Conservation (phyloP, 2,888 invertebrate genomes). For the Aquatica leii region DNA sequence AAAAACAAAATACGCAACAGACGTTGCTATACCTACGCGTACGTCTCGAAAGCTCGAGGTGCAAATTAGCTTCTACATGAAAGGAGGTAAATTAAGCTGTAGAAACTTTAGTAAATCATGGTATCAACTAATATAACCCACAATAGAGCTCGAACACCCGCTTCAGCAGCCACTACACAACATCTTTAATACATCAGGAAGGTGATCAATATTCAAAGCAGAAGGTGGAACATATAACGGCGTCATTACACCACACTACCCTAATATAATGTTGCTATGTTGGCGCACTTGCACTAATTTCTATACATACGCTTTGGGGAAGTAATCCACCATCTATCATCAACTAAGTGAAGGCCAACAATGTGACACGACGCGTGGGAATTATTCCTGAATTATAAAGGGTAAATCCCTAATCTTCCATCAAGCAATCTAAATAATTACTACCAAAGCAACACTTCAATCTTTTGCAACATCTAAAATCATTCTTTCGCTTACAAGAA, state of each 20-base stretch:
- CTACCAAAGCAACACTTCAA: neutral
- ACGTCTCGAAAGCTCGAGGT: constrained; percentile 4
- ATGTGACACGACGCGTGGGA: constrained; percentile 30
- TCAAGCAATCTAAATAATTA: constrained; percentile 23
- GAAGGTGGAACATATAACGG: constrained; percentile 37
- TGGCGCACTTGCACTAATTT: constrained; percentile 34
- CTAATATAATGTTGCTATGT: constrained; percentile 33
- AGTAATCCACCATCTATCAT: constrained; percentile 38
- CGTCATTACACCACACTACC: constrained; percentile 34
- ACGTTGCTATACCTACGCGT: too few species aligned
- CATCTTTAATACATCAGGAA: constrained; percentile 38
- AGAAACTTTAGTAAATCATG: constrained; percentile 32
- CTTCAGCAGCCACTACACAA: constrained; percentile 36
- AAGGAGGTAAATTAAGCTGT: constrained; percentile 29
- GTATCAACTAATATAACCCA: constrained; percentile 34
- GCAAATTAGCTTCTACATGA: constrained; percentile 23
- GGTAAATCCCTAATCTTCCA: constrained; percentile 12
- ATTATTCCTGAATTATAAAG: constrained; percentile 22
- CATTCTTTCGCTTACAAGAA: too few species aligned
- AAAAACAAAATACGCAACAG: too few species aligned
- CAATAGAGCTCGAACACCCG: constrained; percentile 30
- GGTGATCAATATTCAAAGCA: constrained; percentile 39
- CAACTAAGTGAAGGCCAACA: constrained; percentile 35
- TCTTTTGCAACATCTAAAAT: too few species aligned
- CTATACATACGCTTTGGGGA: constrained; percentile 37